Evolutionary conservation across 1,140 invertebrate genomes (phyloP), one percentile per base, ranked within the genome.

Genomic region (Choristoneura fumiferana): DNA sequence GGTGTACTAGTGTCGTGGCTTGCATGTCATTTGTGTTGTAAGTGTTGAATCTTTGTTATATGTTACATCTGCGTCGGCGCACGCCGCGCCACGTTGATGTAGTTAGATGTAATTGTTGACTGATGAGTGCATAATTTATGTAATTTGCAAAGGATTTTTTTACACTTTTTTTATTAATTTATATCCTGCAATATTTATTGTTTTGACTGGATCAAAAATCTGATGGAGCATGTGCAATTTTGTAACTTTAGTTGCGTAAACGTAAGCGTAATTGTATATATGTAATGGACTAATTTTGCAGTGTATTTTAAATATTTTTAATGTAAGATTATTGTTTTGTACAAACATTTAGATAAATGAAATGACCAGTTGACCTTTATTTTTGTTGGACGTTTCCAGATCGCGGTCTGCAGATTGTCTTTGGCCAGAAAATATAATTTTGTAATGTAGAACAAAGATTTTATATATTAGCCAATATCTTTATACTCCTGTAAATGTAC

Each of bases 61-160:
- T 55, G 61, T 63, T 54, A 58, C 54, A 56, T 40, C 56, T 54
- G 38, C 55, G 54, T 6, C 22, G 22, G 2, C 55, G 36, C 36
- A 35, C 36, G 40, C 35, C 37, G 36, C 43, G 57, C 49, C 36
- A 29, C 43, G 29, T 45, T 60, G 61, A 64, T 60, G 63, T 66
- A 62, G 43, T 62, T 62, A 63, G 65, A 53, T 58, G 43, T 65
- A 73, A 73, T 74, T 72, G 76, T 85, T 82, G 82, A 83, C 78
- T 82, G 82, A 84, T 63, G 69, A 67, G 72, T 78, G 78, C 73
- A 78, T 85, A 75, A 79, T 85, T 83, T 81, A 82, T 81, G 61
- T 73, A 60, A 65, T 75, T 73, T 71, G 70, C 67, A 54, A 72
- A 66, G 40, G 66, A 58, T 62, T 75, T 69, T 71, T 76, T 73